Evolutionary conservation across 2,797 vertebrate genomes (phyloP), one percentile per base, ranked within the genome.

Genomic region (Ibycter americanus): DNA sequence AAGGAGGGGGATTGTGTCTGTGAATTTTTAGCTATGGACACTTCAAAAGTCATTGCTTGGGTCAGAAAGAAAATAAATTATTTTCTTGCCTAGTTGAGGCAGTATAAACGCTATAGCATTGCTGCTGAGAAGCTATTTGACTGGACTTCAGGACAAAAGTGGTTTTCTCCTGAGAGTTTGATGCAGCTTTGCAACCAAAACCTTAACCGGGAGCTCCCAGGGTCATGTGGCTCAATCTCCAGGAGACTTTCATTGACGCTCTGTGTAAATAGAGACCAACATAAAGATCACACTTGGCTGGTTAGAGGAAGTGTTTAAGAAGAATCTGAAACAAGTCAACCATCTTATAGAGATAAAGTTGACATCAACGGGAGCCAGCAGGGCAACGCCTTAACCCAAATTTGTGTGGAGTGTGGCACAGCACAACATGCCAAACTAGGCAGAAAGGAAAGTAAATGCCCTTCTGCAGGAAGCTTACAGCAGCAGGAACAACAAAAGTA

Each of bases 311-410:
- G 34, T 1, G 15, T 8, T 38, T 31, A 38, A 42, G 38, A 87
- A 46, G 12, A 74, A 67, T 5, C 40, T 72, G 46, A 68, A 87
- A 59, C 25, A 59, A 51, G 15, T 15, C 32, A n/a, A 31, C 5
- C 26, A 4, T 4, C 4, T 46, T 9, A 6, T 0, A 56, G 73
- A 47, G 49, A 34, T 6, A 38, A 8, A 16, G 27, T 0, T 80
- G 47, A 14, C 34, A 40, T 13, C 54, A 25, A 23, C 1, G 6
- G 34, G 19, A 87, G 62, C 46, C 79, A 72, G 42, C 56, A 72
- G 51, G 65, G 25, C 38, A 77, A 23, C 40, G 55, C 32, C 32
- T 49, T 21, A 21, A 49, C 19, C 59, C 15, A 11, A 47, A 40
- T 46, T 6, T 15, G 44, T 40, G 36, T 0, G 8, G 51, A 58